A percentile compares a stretch with the other conserved stretches of the same genome.
Conservation (phyloP, 2,797 vertebrate species). For the Oceanodroma leucorhoa region DNA sequence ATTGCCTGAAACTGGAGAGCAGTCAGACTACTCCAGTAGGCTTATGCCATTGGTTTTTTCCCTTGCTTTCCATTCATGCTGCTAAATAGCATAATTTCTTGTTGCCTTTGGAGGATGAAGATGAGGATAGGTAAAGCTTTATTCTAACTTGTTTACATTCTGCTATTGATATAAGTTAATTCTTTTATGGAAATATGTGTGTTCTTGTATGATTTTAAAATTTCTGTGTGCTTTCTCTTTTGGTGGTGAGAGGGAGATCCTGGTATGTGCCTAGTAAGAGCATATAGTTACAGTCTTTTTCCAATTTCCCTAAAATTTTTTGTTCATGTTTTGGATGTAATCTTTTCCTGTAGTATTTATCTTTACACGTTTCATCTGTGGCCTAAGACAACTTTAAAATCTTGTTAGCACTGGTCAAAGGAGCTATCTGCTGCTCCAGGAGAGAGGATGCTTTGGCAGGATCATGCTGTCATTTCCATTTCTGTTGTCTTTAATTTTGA, state of each 20-base stretch:
- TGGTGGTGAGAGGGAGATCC: neutral
- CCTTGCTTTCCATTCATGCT: neutral
- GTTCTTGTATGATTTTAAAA: neutral
- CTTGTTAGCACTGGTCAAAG: neutral
- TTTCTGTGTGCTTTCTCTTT: neutral
- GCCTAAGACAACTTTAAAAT: neutral
- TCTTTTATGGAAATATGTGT: neutral
- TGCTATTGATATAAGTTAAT: neutral
- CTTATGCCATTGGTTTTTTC: fast-evolving
- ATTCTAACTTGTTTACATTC: neutral
- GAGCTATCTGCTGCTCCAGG: neutral
- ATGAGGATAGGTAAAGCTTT: neutral
- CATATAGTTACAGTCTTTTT: neutral
- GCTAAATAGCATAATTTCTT: neutral
- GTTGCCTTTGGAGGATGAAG: neutral
- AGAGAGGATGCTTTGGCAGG: neutral
- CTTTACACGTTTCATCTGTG: neutral
- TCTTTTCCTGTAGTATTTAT: neutral
- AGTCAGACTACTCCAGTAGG: neutral
- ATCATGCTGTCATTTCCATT: neutral
- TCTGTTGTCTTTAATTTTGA: neutral
- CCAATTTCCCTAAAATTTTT: neutral
- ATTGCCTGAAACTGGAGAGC: neutral
- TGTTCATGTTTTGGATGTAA: neutral
- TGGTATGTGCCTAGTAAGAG: neutral